Evolutionary conservation across 1,140 invertebrate genomes (phyloP).

Genomic region (Kradibia gibbosae): DNA sequence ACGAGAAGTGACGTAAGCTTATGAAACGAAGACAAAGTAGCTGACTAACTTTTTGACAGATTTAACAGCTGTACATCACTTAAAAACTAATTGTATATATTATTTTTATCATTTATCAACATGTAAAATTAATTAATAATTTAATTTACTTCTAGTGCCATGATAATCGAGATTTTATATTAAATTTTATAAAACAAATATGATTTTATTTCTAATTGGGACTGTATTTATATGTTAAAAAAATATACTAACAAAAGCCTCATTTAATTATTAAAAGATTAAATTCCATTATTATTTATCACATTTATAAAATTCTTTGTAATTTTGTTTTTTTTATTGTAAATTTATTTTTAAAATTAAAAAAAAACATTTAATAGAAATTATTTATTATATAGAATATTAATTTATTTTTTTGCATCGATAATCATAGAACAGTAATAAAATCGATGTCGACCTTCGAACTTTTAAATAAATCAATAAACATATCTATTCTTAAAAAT

Average conservation of each 20-base stretch:
- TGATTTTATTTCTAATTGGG: too few species aligned
- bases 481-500: slow-evolving; percentile 8
- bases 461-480: slow-evolving; percentile 24
- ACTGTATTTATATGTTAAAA: slow-evolving; percentile 24
- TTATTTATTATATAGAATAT: slow-evolving; percentile 22
- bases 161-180: too few species aligned
- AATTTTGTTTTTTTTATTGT: slow-evolving; percentile 41
- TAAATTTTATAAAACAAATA: too few species aligned
- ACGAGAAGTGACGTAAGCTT: too few species aligned
- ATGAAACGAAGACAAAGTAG: slow-evolving; percentile 1
- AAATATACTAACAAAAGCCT: neutral
- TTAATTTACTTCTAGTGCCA: too few species aligned
- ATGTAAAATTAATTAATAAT: too few species aligned
- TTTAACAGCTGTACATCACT: slow-evolving; percentile 46
- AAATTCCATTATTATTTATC: neutral
- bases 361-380: slow-evolving; percentile 30
- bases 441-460: neutral
- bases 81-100: neutral
- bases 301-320: neutral
- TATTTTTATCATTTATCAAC: neutral
- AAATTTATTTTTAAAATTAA: slow-evolving; percentile 16
- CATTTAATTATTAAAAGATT: slow-evolving; percentile 33
- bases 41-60: slow-evolving; percentile 42
- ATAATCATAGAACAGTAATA: slow-evolving; percentile 19
- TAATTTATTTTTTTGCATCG: slow-evolving; percentile 35